A percentile compares a stretch with the other conserved stretches of the same genome.
phyloP scores from a whole-genome alignment of 2,113 vertebrate species.

The Erinaceus europaeus region DNA sequence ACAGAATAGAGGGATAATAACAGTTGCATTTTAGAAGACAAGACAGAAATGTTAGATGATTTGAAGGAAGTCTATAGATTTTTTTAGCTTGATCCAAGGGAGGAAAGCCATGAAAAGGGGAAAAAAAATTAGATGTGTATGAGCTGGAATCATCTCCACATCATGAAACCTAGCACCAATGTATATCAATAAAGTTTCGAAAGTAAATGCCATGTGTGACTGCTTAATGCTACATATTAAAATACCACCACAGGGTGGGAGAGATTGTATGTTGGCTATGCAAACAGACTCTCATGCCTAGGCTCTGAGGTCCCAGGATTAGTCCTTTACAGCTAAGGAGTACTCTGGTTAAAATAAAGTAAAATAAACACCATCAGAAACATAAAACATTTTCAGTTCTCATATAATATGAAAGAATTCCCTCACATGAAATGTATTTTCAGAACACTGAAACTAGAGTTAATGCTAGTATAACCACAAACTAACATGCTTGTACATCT shows the following conservation, averaged over 20 bases:
- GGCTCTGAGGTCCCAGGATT: no score
- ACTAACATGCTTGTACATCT: no score
- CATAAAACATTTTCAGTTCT: no score
- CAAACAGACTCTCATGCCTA: no score
- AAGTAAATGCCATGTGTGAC: not conserved
- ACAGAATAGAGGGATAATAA: slow-evolving; percentile 8
- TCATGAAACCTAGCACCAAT: not conserved
- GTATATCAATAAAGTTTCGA: not conserved
- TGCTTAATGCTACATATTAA: not conserved
- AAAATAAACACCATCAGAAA: no score
- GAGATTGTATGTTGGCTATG: no score
- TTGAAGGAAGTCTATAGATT: not conserved
- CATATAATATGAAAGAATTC: no score
- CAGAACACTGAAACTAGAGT: no score
- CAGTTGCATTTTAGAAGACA: slow-evolving; percentile 7
- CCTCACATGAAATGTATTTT: no score
- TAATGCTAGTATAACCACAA: no score
- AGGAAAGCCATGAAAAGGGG: not conserved
- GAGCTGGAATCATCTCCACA: not conserved
- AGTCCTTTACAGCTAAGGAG: no score
- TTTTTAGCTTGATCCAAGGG: not conserved
- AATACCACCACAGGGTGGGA: not conserved
- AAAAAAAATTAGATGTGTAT: slow-evolving; percentile 26
- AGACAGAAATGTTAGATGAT: slow-evolving; percentile 20
- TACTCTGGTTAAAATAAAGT: no score